These are phyloP conservation scores for Ceratitis capitata DNA, from an alignment of 1,140 invertebrate genomes.

Conservation along the genomic window DNA sequence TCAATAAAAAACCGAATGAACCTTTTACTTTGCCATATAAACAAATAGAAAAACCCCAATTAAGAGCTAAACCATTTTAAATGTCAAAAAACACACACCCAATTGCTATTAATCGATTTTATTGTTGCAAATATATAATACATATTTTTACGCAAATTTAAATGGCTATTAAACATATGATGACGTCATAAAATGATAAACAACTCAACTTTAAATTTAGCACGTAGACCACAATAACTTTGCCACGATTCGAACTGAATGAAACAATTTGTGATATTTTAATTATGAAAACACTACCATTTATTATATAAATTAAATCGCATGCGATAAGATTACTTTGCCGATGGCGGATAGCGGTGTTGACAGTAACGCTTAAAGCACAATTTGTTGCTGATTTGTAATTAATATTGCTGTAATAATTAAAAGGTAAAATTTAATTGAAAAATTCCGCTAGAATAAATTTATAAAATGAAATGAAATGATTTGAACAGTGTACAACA, in stretches of 20 bases:
- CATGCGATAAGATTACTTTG: slow-evolving; percentile 54
- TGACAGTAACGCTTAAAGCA: slow-evolving; percentile 57
- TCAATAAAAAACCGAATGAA: too few relatives aligned
- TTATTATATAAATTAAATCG: slow-evolving; percentile 65
- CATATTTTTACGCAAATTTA: background rate
- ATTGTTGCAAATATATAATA: background rate
- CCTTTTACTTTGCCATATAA: too few relatives aligned
- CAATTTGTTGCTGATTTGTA: slow-evolving; percentile 59
- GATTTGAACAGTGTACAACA: too few relatives aligned
- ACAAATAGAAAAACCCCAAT: too few relatives aligned
- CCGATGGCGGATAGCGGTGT: background rate
- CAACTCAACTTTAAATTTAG: background rate
- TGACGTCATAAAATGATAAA: background rate
- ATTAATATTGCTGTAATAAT: slow-evolving; percentile 8
- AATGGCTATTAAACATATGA: background rate
- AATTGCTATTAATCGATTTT: background rate
- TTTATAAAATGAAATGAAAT: background rate
- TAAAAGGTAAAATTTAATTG: background rate
- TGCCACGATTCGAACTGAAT: background rate
- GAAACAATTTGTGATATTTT: slow-evolving; percentile 62
- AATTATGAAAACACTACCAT: slow-evolving; percentile 63
- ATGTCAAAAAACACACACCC: background rate
- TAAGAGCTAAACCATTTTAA: background rate
- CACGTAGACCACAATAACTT: background rate
- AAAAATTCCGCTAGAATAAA: background rate